Evolutionary conservation across 2,888 invertebrate species (phyloP).

Genomic region (Xestia sexstrigata): DNA sequence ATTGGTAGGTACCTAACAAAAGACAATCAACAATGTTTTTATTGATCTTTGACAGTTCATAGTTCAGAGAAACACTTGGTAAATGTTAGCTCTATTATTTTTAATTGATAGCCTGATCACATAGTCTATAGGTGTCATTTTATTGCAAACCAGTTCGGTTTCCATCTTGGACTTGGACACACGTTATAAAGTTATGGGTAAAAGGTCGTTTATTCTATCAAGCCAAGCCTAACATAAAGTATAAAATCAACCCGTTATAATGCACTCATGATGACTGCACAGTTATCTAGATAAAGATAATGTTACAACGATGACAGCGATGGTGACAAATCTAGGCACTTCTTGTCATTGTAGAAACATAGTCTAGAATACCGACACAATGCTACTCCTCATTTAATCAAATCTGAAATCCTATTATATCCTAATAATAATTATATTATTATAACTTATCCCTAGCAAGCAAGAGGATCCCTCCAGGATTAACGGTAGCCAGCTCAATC

Average conservation of each 20-base stretch:
- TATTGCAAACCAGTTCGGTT: constrained; percentile 51
- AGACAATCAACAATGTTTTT: constrained; percentile 10
- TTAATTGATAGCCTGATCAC: constrained; percentile 22
- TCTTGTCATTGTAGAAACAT: background rate
- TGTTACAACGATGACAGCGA: background rate
- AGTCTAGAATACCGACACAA: background rate
- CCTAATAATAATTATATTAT: no score
- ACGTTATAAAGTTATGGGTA: background rate
- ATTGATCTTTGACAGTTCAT: constrained; percentile 32
- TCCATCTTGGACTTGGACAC: constrained; percentile 52
- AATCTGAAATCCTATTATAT: no score
- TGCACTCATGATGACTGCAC: background rate
- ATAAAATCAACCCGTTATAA: background rate
- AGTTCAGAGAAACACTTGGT: constrained; percentile 6
- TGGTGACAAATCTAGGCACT: background rate
- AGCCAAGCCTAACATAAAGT: background rate
- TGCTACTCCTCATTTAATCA: no score
- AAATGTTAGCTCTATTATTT: constrained; percentile 14
- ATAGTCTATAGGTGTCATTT: constrained; percentile 60
- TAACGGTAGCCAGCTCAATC: background rate
- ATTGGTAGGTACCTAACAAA: constrained; percentile 12
- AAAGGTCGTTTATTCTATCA: constrained; percentile 2
- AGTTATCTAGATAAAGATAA: background rate
- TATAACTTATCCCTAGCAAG: no score
- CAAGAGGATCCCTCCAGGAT: background rate